These are phyloP conservation scores for Drosophila teissieri DNA, from an alignment of 1,140 invertebrate genomes.

Conservation along the genomic window DNA sequence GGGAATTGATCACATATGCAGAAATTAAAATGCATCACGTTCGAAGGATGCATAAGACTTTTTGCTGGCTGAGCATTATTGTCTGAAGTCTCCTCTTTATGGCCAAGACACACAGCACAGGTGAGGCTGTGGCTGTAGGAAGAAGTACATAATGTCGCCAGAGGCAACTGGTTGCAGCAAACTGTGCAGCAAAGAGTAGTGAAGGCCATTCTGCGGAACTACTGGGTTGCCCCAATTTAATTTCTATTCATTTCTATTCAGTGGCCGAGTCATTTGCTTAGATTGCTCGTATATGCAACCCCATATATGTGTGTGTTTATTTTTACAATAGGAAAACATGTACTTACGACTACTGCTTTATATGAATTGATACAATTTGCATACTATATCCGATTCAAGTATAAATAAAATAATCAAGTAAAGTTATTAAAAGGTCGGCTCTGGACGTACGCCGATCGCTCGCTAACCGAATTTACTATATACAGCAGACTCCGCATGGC, in stretches of 20 bases:
- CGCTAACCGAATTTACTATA: slow-evolving; percentile 29
- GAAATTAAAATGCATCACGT: slow-evolving; percentile 53
- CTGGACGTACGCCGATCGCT: slow-evolving; percentile 20
- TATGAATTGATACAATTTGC: slow-evolving; percentile 53
- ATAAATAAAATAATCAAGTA: slow-evolving; percentile 49
- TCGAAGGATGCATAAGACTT: slow-evolving; percentile 39
- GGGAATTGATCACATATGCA: slow-evolving; percentile 56
- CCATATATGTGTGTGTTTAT: slow-evolving; percentile 25
- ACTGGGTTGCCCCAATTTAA: slow-evolving; percentile 1
- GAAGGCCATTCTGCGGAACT: neutral
- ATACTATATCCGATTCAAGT: slow-evolving; percentile 37
- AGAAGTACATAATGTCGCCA: slow-evolving; percentile 11
- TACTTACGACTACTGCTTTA: slow-evolving; percentile 25
- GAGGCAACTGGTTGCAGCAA: neutral
- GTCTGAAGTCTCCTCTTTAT: slow-evolving; percentile 12
- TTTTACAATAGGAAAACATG: slow-evolving; percentile 45
- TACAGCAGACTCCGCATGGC: slow-evolving; percentile 48
- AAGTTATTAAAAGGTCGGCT: slow-evolving; percentile 36
- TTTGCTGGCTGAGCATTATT: slow-evolving; percentile 29
- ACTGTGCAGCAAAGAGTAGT: neutral
- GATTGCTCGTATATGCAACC: slow-evolving; percentile 19
- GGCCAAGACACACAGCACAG: slow-evolving; percentile 5
- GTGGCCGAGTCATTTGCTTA: neutral
- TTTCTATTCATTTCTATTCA: slow-evolving; percentile 3
- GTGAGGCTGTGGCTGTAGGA: neutral